A percentile compares a stretch with the other conserved stretches of the same genome.
Conservation (phyloP, 2,113 vertebrate species). For the Eleginops maclovinus region DNA sequence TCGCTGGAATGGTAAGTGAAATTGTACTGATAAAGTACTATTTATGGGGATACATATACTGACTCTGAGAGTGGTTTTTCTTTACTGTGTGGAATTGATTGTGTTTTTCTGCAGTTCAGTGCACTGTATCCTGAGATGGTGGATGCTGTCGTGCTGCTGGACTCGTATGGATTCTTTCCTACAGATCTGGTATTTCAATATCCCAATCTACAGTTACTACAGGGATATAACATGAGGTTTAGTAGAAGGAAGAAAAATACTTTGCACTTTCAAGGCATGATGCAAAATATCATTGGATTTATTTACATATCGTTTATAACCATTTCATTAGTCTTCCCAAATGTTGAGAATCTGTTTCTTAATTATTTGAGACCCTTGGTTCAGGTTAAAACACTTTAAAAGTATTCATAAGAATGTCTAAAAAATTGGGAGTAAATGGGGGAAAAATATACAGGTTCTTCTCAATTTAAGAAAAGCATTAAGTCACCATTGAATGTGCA, state of each 20-base stretch:
- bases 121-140: constrained; percentile 93
- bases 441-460: not conserved
- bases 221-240: not conserved
- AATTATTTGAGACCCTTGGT: no score
- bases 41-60: not conserved
- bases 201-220: not conserved
- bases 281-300: not conserved
- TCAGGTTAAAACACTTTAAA: not conserved
- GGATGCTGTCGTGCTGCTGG: constrained; percentile 89
- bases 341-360: not conserved
- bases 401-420: not conserved
- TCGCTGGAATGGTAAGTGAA: constrained; percentile 85
- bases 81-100: not conserved
- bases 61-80: not conserved
- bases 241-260: not conserved
- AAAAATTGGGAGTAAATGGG: constrained; percentile 2
- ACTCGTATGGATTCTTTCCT: constrained; percentile 84
- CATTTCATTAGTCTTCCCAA: not conserved
- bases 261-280: not conserved
- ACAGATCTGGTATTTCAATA: constrained; percentile 68
- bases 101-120: constrained; percentile 83
- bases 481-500: constrained; percentile 3
- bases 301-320: not conserved
- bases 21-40: not conserved
- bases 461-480: constrained; percentile 24